Conservation (phyloP, 2,888 invertebrate species). For the Xanthia togata region DNA sequence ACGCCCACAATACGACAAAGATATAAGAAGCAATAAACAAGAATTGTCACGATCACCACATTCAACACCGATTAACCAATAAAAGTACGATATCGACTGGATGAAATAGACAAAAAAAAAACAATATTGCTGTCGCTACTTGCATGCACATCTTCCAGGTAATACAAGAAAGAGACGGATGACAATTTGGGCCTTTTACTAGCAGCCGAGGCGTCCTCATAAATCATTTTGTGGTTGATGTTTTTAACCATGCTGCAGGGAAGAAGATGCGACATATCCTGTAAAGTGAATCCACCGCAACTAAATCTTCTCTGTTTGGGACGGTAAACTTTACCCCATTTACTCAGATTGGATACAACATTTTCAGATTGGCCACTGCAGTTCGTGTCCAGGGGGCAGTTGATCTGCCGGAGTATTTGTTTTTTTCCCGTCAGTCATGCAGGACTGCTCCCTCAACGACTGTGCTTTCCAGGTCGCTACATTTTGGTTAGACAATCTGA, state of each 20-base stretch:
- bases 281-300: too few species aligned
- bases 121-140: not conserved
- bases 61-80: not conserved
- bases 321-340: not conserved
- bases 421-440: too few species aligned
- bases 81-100: not conserved
- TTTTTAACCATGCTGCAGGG: not conserved
- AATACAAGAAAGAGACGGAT: not conserved
- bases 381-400: not conserved
- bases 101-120: not conserved
- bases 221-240: too few species aligned
- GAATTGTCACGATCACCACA: constrained; percentile 43
- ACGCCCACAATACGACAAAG: constrained; percentile 27
- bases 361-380: not conserved
- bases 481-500: not conserved
- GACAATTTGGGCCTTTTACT: not conserved
- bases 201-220: not conserved
- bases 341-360: too few species aligned
- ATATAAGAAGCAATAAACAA: constrained; percentile 48
- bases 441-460: not conserved
- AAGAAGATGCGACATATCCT: not conserved
- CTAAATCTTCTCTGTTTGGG: not conserved
- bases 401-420: not conserved
- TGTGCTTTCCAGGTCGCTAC: not conserved
- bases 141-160: not conserved